Base-by-base conservation (phyloP, 2,113 vertebrate species). In the Eulacestoma nigropectus region DNA sequence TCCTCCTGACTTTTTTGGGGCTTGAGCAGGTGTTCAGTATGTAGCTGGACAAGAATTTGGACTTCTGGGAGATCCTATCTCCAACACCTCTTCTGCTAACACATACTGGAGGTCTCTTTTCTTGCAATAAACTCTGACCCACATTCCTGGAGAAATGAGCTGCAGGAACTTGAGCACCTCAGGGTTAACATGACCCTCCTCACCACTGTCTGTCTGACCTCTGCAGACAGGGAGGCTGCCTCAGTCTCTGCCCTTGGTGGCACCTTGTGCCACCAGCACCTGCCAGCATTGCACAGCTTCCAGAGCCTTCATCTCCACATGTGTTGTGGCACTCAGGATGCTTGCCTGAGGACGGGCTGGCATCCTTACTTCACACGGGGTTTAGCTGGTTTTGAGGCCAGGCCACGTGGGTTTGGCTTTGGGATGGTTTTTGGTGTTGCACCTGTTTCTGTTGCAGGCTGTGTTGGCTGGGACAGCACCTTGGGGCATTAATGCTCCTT, bases 1-100 rank as follows among this genome's bases (percentile, higher is more conserved):
- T 42, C 42, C 69, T 35, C 27, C 52, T 78, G 57, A 29, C 60
- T 74, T 32, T 73, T 52, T 3, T 39, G 57, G 42, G 49, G 9
- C 70, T 87, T 84, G 60, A 82, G 44, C 91, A 92, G 90, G 44
- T 90, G 77, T 90, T 95, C 72, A 60, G 0, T 77, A 25, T 93
- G 72, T 92, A 70, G 87, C 68, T 93, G 79, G 59, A 78, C 59
- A 92, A 90, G 83, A 95, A 93, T 92, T 67, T 55, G 59, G 75
- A 41, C 85, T 91, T 73, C 63, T 74, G 91, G 69, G 79, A 91
- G 50, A 76, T 83, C 19, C 46, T 94, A 55, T 93, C 88, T 88
- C 75, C 63, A 60, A 8, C 72, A 88, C 85, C 75, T 88, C 78
- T 91, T 83, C 56, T 89, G 72, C 50, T 79, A 70, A 56, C 55